Evolutionary conservation across 2,797 vertebrate genomes (phyloP).

Genomic region (Xyrichtys novacula): DNA sequence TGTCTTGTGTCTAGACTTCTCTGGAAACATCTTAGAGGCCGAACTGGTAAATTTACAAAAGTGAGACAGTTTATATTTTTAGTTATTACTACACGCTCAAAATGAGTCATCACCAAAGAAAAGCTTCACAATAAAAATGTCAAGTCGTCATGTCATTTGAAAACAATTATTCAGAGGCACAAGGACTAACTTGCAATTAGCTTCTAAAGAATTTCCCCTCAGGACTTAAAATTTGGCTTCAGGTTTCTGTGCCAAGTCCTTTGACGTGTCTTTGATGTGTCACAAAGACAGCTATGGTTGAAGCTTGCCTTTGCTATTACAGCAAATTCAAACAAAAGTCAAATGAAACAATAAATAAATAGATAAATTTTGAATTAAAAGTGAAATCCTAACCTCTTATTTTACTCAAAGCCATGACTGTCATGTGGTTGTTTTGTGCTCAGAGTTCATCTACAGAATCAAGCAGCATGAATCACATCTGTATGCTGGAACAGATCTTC

Average conservation of each 20-base stretch:
- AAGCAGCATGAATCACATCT: slow-evolving; percentile 34
- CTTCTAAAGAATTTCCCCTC: slow-evolving; percentile 4
- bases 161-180: neutral
- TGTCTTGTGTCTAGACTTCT: neutral
- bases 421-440: neutral
- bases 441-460: slow-evolving; percentile 6
- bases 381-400: neutral
- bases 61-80: too few relatives aligned
- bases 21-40: neutral
- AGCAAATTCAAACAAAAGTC: slow-evolving; percentile 2
- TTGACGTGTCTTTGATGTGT: neutral
- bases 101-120: too few relatives aligned
- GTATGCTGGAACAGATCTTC: slow-evolving; percentile 34
- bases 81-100: too few relatives aligned
- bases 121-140: neutral
- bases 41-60: too few relatives aligned
- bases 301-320: neutral
- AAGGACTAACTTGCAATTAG: neutral
- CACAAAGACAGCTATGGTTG: slow-evolving; percentile 1
- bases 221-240: neutral
- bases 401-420: neutral
- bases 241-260: neutral
- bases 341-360: slow-evolving; percentile 1
- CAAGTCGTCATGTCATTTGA: neutral
- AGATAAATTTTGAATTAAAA: neutral